Percentiles rank a stretch among this genome's conserved stretches.
These are phyloP conservation scores for Ameiurus melas DNA, from an alignment of 2,113 vertebrate species.

Conservation along the genomic window DNA sequence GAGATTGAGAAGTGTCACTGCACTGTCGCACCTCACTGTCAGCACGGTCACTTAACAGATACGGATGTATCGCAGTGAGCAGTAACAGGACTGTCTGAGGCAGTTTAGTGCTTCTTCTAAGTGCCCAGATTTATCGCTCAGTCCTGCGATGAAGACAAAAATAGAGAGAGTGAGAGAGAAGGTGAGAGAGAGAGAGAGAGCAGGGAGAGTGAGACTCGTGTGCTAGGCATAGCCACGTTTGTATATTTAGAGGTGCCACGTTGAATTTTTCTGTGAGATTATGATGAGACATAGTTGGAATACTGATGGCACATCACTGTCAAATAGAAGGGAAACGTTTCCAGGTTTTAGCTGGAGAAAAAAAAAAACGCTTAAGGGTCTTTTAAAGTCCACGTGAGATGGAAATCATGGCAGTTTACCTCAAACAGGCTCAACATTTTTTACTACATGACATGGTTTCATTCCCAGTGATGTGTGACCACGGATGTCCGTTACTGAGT, in stretches of 20 bases:
- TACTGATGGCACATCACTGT: slow-evolving; percentile 24
- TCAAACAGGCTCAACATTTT: neutral
- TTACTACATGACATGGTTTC: neutral
- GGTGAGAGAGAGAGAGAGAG: neutral
- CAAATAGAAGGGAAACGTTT: neutral
- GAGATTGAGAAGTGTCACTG: slow-evolving; percentile 38
- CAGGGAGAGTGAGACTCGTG: neutral
- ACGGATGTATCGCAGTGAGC: neutral
- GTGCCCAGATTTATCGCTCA: slow-evolving; percentile 2
- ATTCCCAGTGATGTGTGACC: neutral
- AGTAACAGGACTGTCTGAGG: neutral
- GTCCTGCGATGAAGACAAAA: neutral
- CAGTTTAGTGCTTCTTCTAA: neutral
- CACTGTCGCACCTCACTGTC: slow-evolving; percentile 12
- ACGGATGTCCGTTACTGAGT: neutral
- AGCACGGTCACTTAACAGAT: slow-evolving; percentile 13
- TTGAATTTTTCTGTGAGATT: neutral
- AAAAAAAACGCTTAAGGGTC: neutral
- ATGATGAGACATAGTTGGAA: neutral
- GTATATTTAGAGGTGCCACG: neutral
- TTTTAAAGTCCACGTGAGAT: neutral
- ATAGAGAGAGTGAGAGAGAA: slow-evolving; percentile 41
- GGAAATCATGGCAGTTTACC: neutral
- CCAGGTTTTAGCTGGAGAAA: neutral
- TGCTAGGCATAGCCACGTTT: neutral